Evolutionary conservation across 2,888 invertebrate species (phyloP).

Genomic region (Pardosa pseudoannulata): DNA sequence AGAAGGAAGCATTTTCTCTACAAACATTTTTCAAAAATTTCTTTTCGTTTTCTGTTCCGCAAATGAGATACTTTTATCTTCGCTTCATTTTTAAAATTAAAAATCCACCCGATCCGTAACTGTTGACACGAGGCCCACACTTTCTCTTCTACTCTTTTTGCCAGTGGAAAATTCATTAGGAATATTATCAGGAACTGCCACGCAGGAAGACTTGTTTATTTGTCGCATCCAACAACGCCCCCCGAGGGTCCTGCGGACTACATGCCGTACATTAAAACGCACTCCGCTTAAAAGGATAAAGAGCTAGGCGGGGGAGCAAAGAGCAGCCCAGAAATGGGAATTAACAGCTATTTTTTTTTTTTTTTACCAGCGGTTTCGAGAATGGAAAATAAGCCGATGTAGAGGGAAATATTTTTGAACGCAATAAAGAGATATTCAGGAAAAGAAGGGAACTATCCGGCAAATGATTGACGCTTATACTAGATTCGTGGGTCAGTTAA

Average conservation of each 20-base stretch:
- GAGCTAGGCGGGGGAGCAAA: background rate
- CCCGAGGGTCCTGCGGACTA: slow-evolving; percentile 17
- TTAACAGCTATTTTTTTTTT: slow-evolving; percentile 3
- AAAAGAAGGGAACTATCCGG: too few species aligned
- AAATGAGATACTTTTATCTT: too few species aligned
- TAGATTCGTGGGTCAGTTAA: too few species aligned
- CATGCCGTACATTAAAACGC: slow-evolving; percentile 56
- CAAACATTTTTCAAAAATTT: too few species aligned
- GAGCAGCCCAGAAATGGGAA: slow-evolving; percentile 6
- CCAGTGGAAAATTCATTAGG: slow-evolving; percentile 10
- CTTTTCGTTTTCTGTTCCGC: too few species aligned
- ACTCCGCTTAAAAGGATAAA: slow-evolving; percentile 61
- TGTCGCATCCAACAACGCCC: background rate
- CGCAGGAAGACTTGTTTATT: slow-evolving; percentile 12
- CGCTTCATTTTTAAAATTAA: slow-evolving; percentile 2
- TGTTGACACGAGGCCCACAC: slow-evolving; percentile 11
- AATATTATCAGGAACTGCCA: slow-evolving; percentile 16
- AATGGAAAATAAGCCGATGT: background rate
- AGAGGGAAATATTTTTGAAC: slow-evolving; percentile 3
- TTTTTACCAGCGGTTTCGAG: background rate
- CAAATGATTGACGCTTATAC: too few species aligned
- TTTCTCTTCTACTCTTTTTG: background rate
- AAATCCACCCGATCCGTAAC: background rate
- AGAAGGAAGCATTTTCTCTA: too few species aligned
- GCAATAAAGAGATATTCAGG: background rate